These are phyloP conservation scores for Caenorhabditis sulstoni DNA, from an alignment of 2,888 invertebrate species.

Conservation along the genomic window DNA sequence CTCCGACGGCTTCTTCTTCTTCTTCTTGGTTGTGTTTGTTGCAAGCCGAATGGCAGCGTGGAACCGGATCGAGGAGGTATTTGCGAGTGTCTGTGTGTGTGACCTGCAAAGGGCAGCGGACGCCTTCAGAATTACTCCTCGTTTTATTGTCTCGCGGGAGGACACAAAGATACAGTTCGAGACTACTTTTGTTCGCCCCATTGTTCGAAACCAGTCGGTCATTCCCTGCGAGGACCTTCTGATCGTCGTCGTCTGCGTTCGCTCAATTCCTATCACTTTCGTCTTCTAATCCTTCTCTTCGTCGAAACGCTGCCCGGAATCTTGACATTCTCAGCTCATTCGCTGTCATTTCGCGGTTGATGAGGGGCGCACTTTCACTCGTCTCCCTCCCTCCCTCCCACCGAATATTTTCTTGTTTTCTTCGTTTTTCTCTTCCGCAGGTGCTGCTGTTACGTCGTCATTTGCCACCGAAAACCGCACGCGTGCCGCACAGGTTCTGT, in stretches of 20 bases:
- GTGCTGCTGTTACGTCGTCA: slow-evolving; percentile 36
- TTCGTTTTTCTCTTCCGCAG: slow-evolving; percentile 4
- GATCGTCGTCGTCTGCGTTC: background rate
- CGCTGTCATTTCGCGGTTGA: slow-evolving; percentile 19
- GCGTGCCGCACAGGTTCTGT: slow-evolving; percentile 29
- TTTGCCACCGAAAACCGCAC: slow-evolving; percentile 18
- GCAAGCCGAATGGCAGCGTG: slow-evolving; percentile 35
- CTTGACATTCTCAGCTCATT: slow-evolving; percentile 24
- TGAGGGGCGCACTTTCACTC: slow-evolving; percentile 43
- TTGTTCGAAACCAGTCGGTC: slow-evolving; percentile 53
- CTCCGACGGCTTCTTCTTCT: slow-evolving; percentile 20
- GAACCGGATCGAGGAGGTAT: slow-evolving; percentile 23
- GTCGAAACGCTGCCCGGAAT: background rate
- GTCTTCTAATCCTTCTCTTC: background rate
- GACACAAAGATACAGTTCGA: slow-evolving; percentile 45
- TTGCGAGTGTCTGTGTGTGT: background rate
- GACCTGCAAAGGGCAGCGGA: slow-evolving; percentile 39
- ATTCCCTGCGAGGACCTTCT: slow-evolving; percentile 18
- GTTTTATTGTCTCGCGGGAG: slow-evolving; percentile 34
- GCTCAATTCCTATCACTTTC: background rate
- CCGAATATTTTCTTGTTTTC: slow-evolving; percentile 55
- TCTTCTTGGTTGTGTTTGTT: slow-evolving; percentile 35
- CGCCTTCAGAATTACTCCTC: slow-evolving; percentile 5
- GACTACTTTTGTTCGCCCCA: slow-evolving; percentile 43
- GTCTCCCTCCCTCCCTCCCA: slow-evolving; percentile 11